These are phyloP conservation scores for Colletes gigas DNA, from an alignment of 1,140 invertebrate species.

Conservation along the genomic window DNA sequence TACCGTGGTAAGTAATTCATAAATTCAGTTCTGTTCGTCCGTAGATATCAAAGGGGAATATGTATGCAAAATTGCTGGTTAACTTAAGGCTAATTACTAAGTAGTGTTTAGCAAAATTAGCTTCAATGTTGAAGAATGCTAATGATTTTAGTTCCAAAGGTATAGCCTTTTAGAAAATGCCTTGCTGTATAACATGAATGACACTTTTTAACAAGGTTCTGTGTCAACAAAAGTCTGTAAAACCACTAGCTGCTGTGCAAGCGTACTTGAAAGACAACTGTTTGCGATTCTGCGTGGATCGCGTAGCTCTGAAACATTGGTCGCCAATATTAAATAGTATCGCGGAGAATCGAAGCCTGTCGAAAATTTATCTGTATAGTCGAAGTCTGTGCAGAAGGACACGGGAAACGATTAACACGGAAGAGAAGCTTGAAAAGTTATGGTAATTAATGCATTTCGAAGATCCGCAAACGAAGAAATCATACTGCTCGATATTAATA, in stretches of 20 bases:
- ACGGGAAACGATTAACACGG: slow-evolving; percentile 54
- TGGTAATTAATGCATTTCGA: slow-evolving; percentile 46
- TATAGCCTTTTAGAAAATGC: not conserved
- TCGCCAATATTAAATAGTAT: slow-evolving; percentile 53
- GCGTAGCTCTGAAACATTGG: slow-evolving; percentile 57
- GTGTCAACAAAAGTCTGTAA: slow-evolving; percentile 44
- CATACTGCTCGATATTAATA: no score
- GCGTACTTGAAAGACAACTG: slow-evolving; percentile 44
- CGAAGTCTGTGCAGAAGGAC: slow-evolving; percentile 45
- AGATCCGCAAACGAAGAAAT: not conserved
- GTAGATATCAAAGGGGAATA: not conserved
- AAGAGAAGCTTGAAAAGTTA: slow-evolving; percentile 60
- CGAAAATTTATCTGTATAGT: slow-evolving; percentile 57
- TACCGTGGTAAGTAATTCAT: not conserved
- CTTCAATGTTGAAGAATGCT: not conserved
- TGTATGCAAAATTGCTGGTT: not conserved
- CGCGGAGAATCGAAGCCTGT: slow-evolving; percentile 55
- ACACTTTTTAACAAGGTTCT: slow-evolving; percentile 51
- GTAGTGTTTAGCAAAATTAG: not conserved
- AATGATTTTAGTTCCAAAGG: slow-evolving; percentile 7
- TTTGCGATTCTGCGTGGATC: slow-evolving; percentile 62
- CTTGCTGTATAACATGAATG: not conserved
- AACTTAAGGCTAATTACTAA: not conserved
- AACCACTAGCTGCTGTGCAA: slow-evolving; percentile 42
- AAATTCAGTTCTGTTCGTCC: not conserved